phyloP scores from a whole-genome alignment of 30 jellyfish, hydroid and myxozoan genomes.

The Hydractinia echinata region DNA sequence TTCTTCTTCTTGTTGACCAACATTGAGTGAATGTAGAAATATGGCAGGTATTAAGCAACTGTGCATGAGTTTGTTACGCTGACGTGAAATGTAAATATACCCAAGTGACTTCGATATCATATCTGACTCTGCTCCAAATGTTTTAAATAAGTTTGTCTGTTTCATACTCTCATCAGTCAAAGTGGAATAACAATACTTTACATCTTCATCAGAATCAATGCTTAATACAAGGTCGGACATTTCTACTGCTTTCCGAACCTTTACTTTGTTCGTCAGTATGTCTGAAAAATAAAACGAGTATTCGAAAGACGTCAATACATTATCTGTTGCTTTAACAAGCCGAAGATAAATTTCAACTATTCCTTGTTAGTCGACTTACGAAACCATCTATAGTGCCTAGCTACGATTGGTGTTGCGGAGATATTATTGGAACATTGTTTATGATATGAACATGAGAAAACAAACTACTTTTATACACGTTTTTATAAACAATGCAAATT shows the following conservation, averaged over 20 bases:
- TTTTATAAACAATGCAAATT: no score
- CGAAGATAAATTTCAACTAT: no score
- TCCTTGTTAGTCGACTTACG: no score
- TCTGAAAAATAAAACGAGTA: background rate
- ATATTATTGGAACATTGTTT: no score
- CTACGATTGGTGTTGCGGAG: no score
- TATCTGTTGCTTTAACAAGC: no score
- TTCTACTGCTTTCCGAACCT: conserved; percentile 14
- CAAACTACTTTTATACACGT: no score
- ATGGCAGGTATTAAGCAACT: conserved; percentile 47
- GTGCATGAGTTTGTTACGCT: conserved; percentile 73
- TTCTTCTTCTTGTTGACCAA: background rate
- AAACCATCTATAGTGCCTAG: no score
- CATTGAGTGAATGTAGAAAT: conserved; percentile 28
- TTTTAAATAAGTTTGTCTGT: background rate
- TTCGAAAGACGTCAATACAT: no score
- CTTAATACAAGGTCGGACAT: conserved; percentile 19
- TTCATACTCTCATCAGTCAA: background rate
- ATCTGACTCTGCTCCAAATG: background rate
- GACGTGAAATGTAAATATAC: conserved; percentile 49
- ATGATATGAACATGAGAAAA: no score
- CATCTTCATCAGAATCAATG: background rate
- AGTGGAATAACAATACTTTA: background rate
- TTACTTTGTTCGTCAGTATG: background rate
- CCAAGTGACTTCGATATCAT: conserved; percentile 9